Conservation (phyloP, 2,888 invertebrate genomes). For the Pasiphila rectangulata region DNA sequence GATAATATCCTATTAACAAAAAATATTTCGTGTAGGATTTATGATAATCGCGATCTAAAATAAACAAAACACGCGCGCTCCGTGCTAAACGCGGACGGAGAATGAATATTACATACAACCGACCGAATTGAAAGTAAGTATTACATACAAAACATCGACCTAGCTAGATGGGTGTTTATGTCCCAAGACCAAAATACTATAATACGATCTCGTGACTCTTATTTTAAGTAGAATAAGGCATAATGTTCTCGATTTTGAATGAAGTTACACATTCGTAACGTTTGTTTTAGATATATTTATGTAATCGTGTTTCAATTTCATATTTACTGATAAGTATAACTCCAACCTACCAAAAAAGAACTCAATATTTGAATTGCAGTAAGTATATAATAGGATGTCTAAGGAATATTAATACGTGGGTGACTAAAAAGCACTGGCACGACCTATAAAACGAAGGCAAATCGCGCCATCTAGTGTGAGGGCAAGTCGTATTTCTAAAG, state of each 20-base stretch:
- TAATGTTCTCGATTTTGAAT: conserved; percentile 15
- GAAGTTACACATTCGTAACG: conserved; percentile 4
- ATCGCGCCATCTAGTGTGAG: conserved; percentile 14
- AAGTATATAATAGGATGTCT: too few species aligned
- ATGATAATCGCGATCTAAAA: conserved; percentile 11
- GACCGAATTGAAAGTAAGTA: conserved; percentile 59
- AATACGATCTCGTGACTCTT: conserved; percentile 18
- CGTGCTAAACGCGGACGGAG: conserved; percentile 54
- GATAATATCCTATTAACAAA: conserved; percentile 30
- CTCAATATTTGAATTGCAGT: too few species aligned
- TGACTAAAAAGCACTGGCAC: too few species aligned
- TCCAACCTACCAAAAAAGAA: too few species aligned
- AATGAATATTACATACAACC: conserved; percentile 49
- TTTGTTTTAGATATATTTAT: background rate
- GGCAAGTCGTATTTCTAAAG: background rate
- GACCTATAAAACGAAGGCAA: background rate
- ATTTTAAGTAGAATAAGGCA: conserved; percentile 17
- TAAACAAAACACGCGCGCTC: conserved; percentile 48
- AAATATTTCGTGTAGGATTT: conserved; percentile 16
- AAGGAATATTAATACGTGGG: too few species aligned
- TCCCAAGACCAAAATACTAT: conserved; percentile 21
- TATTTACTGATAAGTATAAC: too few species aligned
- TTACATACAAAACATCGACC: conserved; percentile 53
- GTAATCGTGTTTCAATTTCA: conserved; percentile 3
- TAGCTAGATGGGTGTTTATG: conserved; percentile 48